Conservation (phyloP, 2,797 vertebrate species). For the Ibycter americanus region DNA sequence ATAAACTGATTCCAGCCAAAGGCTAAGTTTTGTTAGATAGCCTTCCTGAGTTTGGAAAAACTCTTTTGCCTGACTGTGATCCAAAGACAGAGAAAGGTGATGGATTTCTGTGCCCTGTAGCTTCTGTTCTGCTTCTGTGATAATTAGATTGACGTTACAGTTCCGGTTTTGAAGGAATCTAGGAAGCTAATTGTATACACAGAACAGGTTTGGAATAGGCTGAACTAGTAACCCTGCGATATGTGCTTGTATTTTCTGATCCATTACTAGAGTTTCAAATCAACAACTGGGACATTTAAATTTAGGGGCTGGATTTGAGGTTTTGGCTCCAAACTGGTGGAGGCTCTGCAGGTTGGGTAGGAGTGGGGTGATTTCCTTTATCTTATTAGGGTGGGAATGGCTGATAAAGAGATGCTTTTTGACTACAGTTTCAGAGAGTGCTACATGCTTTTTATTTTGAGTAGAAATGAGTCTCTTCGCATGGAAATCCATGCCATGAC, state of each 20-base stretch:
- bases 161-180: neutral
- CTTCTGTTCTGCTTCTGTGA: neutral
- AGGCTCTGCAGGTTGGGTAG: neutral
- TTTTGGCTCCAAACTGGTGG: neutral
- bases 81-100: neutral
- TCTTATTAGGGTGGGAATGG: neutral
- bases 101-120: neutral
- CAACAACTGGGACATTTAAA: neutral
- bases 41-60: neutral
- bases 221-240: neutral
- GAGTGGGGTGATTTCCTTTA: neutral
- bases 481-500: neutral
- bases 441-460: neutral
- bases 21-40: neutral
- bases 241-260: neutral
- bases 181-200: neutral
- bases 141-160: neutral
- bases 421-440: neutral
- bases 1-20: neutral
- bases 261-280: neutral
- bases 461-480: neutral
- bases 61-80: neutral
- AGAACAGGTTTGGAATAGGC: neutral
- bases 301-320: neutral
- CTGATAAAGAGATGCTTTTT: neutral